Evolutionary conservation across 2,888 invertebrate species (phyloP).

Genomic region (Hybos culiciformis): DNA sequence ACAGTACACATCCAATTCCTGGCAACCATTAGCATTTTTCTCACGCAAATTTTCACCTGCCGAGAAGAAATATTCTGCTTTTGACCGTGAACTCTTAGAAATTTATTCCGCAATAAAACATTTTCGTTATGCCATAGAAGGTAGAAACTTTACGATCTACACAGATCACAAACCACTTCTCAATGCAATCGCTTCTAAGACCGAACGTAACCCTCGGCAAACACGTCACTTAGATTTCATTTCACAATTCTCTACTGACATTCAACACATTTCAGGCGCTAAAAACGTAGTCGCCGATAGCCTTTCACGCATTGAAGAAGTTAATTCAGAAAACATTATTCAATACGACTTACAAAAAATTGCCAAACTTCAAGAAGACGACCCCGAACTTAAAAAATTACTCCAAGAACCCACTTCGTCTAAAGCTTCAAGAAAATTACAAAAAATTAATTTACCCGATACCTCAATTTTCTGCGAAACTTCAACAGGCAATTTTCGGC

Average conservation of each 20-base stretch:
- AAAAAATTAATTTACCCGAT: too few species aligned
- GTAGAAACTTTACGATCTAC: constrained; percentile 6
- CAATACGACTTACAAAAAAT: constrained; percentile 2
- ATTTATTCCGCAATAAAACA: background rate
- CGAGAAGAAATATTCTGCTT: background rate
- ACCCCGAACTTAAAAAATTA: constrained; percentile 2
- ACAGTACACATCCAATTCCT: background rate
- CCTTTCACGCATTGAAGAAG: constrained; percentile 4
- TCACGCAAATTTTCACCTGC: background rate
- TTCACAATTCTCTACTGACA: constrained; percentile 8
- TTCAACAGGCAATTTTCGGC: constrained; percentile 9
- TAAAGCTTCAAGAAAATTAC: constrained; percentile 2
- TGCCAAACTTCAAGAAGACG: background rate
- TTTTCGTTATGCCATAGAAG: background rate
- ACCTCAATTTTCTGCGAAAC: constrained; percentile 1
- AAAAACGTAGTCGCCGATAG: constrained; percentile 9
- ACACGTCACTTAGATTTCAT: constrained; percentile 10
- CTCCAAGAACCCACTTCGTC: constrained; percentile 1
- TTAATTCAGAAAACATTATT: background rate
- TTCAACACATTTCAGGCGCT: constrained; percentile 4
- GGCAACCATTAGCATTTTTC: constrained; percentile 4
- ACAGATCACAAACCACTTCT: constrained; percentile 1
- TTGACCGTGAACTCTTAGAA: background rate
- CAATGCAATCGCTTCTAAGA: constrained; percentile 4
- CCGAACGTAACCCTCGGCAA: constrained; percentile 8